These are phyloP conservation scores for Junco hyemalis DNA, from an alignment of 2,113 vertebrate species.

Conservation along the genomic window DNA sequence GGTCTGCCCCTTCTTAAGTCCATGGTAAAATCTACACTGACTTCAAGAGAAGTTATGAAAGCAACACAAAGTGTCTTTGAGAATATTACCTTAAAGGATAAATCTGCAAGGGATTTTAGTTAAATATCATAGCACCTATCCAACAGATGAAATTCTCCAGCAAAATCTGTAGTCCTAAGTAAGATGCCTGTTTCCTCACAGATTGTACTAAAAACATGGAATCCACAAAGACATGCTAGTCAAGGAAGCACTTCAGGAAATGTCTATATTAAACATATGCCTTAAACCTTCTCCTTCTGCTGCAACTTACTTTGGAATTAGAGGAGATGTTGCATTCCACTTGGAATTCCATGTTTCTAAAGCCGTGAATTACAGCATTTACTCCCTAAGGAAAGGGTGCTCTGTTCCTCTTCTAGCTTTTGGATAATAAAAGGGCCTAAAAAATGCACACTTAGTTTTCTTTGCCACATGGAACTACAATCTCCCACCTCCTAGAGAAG, in stretches of 20 bases:
- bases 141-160: neutral
- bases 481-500: neutral
- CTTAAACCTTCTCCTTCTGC: neutral
- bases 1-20: neutral
- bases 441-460: neutral
- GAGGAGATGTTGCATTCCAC: neutral
- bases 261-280: neutral
- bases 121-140: neutral
- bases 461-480: neutral
- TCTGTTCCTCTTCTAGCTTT: neutral
- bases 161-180: neutral
- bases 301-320: neutral
- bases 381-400: neutral
- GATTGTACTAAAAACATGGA: neutral
- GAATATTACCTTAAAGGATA: neutral
- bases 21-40: neutral
- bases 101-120: neutral
- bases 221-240: neutral
- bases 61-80: accelerated
- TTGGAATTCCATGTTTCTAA: neutral
- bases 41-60: neutral
- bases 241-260: neutral
- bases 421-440: neutral
- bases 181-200: neutral
- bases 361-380: neutral